These are phyloP conservation scores for Drosophila dunni DNA, from an alignment of 1,140 invertebrate species.

Conservation along the genomic window DNA sequence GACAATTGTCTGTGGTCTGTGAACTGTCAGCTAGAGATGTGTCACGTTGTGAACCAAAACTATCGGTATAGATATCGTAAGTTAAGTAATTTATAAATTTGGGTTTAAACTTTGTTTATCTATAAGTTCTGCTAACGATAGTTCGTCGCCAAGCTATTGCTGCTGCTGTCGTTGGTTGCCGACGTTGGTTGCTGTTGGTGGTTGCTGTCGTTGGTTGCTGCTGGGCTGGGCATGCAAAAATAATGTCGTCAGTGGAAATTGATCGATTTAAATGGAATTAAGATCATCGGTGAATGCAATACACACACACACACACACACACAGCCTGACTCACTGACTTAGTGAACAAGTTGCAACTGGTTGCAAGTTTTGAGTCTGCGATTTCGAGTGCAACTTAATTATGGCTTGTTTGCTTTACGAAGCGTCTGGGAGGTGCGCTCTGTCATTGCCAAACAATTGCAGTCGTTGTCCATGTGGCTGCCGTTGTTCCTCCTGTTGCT, in stretches of 20 bases:
- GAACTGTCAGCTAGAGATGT: neutral
- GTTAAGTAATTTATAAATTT: too few species aligned
- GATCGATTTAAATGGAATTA: conserved; percentile 83
- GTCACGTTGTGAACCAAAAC: too few species aligned
- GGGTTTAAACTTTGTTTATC: too few species aligned
- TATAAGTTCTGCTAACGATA: too few species aligned
- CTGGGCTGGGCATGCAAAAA: conserved; percentile 56
- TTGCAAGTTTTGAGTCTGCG: conserved; percentile 22
- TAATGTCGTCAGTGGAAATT: conserved; percentile 81
- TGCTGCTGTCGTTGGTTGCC: neutral
- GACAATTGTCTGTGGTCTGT: conserved; percentile 16
- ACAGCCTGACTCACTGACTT: conserved; percentile 78
- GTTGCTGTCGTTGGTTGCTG: neutral
- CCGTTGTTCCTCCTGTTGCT: conserved; percentile 12
- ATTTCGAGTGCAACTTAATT: conserved; percentile 77
- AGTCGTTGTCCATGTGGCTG: conserved; percentile 53
- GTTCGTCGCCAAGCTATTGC: neutral
- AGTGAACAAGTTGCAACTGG: conserved; percentile 68
- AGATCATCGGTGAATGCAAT: conserved; percentile 66
- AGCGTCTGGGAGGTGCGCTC: conserved; percentile 78
- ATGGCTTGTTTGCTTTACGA: conserved; percentile 77
- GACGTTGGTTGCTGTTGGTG: conserved; percentile 4
- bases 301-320: conserved; percentile 23
- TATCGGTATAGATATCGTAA: too few species aligned
- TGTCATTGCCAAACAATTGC: conserved; percentile 83